Base-by-base conservation (phyloP, 2,797 vertebrate species). In the Argentina silus region DNA sequence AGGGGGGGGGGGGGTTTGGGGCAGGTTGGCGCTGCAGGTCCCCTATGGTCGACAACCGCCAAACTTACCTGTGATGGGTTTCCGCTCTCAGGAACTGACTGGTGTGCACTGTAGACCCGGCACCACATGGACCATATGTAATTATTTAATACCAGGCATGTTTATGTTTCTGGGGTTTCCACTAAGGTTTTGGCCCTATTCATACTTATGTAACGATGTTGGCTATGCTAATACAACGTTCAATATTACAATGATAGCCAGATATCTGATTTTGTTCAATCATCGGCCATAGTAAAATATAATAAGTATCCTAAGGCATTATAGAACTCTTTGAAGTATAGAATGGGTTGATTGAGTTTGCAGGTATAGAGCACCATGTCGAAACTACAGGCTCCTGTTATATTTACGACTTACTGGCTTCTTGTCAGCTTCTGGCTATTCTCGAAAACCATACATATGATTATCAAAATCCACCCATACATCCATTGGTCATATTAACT, bases 351-450 rank as follows among this genome's bases (percentile, higher is more conserved):
- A 82, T 69, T 82, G 59, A 71, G 76, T 73, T 81, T 59, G 78
- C 88, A 91, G 87, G 86, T 88, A 88, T 88, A 88, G 57, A 72
- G 79, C 71, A 76, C 76, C 76, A 70, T 59, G 64, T 75, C 80
- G 62, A 80, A 82, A 81, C 71, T 79, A 56, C 36, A 85, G 72
- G 75, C 59, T 83, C 79, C 63, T 56, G 80, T 83, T 69, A 70
- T 71, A 42, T 85, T 86, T 85, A 87, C 44, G 84, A 83, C 77
- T 73, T 70, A 76, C 0, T 73, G 12, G 42, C 51, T 66, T 14
- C 42, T 66, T 79, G 64, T 51, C 69, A 78, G 83, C 78, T 84
- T 59, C 63, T 14, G 70, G 50, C 57, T 77, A 73, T 73, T 65
- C 55, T 62, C 12, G 27, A 62, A 62, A 62, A 62, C 36, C 6